Evolutionary conservation across 2,113 vertebrate species (phyloP), one percentile per base, ranked within the genome.

Genomic region (Zosterops borbonicus): DNA sequence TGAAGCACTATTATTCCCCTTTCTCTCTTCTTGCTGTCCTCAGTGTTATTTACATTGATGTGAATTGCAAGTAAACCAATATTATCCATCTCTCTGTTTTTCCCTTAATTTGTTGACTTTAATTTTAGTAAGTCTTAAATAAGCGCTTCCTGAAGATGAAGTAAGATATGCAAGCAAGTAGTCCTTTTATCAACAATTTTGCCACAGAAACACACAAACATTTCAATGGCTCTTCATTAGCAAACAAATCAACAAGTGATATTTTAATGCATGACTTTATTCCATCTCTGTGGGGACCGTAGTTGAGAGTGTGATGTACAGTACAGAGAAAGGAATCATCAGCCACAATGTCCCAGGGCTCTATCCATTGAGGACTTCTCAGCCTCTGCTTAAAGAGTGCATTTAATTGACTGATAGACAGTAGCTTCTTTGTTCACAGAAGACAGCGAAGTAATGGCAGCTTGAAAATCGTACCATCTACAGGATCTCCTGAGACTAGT

Each of bases 361-460:
- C 98, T 97, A 95, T 96, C 98, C 97, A 98, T 97, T 98, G 98
- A 98, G 98, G 98, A 98, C 98, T 98, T 98, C 89, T 97, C 98
- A 98, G 98, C 98, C 98, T 97, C 98, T 97, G 98, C 98, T 98
- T 98, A 98, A 98, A 98, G 97, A 98, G 98, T 98, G 97, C 98
- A 98, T 98, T 98, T 98, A 98, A 98, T 98, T 98, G 98, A 98
- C 98, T 98, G 98, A 98, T 98, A 98, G 98, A 98, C 98, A 98
- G 98, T 98, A 98, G 98, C 98, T 98, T 98, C 98, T 98, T 98
- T 98, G 98, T 98, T 98, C 98, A 97, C 97, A 98, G 96, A 98
- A 98, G 98, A 98, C 98, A 98, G 98, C 95, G 95, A 98, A 98
- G 98, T 98, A 98, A 98, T 98, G 98, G 98, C 98, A 98, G 98